Evolutionary conservation across 2,888 invertebrate species (phyloP).

Genomic region (Stictocephala bisonia): DNA sequence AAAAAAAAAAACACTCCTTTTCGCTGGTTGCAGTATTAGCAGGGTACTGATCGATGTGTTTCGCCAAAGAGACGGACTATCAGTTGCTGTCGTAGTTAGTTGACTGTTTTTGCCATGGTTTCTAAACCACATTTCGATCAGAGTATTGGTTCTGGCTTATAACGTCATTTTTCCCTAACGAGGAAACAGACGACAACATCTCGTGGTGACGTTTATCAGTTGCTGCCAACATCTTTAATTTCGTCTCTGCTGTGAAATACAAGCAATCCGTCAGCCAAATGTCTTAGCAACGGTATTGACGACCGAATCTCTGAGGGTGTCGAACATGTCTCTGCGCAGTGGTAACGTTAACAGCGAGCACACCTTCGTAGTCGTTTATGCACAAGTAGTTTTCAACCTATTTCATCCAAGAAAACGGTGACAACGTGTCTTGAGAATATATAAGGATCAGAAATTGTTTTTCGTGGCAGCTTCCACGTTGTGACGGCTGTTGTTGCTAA

Average conservation of each 20-base stretch:
- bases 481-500: neutral
- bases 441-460: neutral
- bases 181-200: neutral
- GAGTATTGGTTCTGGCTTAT: no score
- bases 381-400: neutral
- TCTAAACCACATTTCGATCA: neutral
- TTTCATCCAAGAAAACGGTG: neutral
- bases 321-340: neutral
- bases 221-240: no score
- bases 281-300: neutral
- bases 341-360: neutral
- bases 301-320: neutral
- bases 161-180: neutral
- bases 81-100: neutral
- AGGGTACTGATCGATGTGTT: constrained; percentile 1
- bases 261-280: neutral
- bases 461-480: neutral
- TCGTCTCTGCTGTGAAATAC: no score
- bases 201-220: no score
- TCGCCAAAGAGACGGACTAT: neutral
- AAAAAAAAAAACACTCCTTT: constrained; percentile 19
- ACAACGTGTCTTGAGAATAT: neutral
- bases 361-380: neutral
- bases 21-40: constrained; percentile 2
- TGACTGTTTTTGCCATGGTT: neutral